Evolutionary conservation across 2,797 vertebrate genomes (phyloP).

Genomic region (Hydrolagus colliei): DNA sequence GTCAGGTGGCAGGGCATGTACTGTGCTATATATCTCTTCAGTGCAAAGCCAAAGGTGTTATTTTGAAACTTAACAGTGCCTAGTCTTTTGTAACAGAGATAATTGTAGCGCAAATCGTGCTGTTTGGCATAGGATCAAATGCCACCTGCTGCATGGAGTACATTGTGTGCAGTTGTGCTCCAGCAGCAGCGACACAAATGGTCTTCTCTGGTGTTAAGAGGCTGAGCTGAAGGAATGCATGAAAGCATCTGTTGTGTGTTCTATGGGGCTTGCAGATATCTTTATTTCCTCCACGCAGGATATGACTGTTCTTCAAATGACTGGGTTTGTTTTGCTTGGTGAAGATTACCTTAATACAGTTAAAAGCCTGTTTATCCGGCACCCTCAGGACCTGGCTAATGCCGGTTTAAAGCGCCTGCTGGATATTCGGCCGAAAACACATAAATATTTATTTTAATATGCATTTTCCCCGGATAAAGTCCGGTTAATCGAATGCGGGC

Average conservation of each 20-base stretch:
- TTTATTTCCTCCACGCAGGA: neutral
- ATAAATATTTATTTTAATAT: too few species aligned
- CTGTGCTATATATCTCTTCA: neutral
- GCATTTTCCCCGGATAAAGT: too few species aligned
- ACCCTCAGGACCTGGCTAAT: too few species aligned
- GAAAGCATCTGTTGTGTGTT: too few species aligned
- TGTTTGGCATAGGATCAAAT: neutral
- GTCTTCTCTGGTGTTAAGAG: neutral
- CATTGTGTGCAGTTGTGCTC: slow-evolving; percentile 18
- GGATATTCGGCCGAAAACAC: too few species aligned
- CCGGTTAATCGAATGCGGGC: too few species aligned
- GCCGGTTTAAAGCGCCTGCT: too few species aligned
- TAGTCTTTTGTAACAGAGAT: slow-evolving; percentile 1
- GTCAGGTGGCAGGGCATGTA: too few species aligned
- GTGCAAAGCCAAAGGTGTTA: neutral
- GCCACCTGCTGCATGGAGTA: slow-evolving; percentile 21
- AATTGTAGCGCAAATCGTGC: neutral
- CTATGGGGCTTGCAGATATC: too few species aligned
- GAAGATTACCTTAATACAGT: too few species aligned
- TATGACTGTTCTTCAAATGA: neutral
- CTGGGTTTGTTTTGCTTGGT: neutral
- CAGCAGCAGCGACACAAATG: slow-evolving; percentile 17
- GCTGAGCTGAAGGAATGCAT: too few species aligned
- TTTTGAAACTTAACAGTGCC: slow-evolving; percentile 15
- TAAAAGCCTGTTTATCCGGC: too few species aligned